Evolutionary conservation across 2,113 vertebrate species (phyloP).

Genomic region (Pluvianellus socialis): DNA sequence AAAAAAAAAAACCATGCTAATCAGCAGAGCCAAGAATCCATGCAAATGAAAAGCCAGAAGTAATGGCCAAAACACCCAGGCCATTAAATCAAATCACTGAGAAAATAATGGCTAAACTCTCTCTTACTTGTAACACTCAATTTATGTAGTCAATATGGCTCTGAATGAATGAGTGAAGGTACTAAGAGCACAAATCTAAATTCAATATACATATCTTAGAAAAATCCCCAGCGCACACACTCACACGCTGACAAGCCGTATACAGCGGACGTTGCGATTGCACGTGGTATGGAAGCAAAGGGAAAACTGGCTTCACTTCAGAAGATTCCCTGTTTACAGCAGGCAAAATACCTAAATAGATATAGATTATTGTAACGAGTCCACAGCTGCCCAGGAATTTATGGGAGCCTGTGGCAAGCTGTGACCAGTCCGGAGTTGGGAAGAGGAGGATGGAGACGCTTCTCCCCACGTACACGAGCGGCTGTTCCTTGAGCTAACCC

Average conservation of each 20-base stretch:
- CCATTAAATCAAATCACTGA: slow-evolving; percentile 76
- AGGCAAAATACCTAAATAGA: background rate
- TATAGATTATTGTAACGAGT: background rate
- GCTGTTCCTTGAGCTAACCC: background rate
- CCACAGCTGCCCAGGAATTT: background rate
- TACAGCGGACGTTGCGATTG: background rate
- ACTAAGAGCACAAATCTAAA: slow-evolving; percentile 73
- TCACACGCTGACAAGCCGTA: background rate
- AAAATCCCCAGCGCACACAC: background rate
- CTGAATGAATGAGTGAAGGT: slow-evolving; percentile 72
- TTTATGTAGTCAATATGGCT: slow-evolving; percentile 73
- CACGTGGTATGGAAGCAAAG: background rate
- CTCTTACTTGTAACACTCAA: slow-evolving; percentile 78
- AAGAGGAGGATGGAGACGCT: background rate
- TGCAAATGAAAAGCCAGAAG: slow-evolving; percentile 72
- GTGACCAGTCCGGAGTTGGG: background rate
- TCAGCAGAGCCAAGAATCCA: slow-evolving; percentile 51
- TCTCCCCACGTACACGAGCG: fast-evolving
- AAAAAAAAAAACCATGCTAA: slow-evolving; percentile 55
- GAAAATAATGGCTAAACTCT: slow-evolving; percentile 79
- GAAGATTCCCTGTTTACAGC: background rate
- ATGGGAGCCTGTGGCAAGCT: background rate
- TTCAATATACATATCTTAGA: slow-evolving; percentile 66
- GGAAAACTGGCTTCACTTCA: background rate
- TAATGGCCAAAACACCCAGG: slow-evolving; percentile 53